Evolutionary conservation across 2,113 vertebrate species (phyloP).

Genomic region (Corythornis madagascariensis): DNA sequence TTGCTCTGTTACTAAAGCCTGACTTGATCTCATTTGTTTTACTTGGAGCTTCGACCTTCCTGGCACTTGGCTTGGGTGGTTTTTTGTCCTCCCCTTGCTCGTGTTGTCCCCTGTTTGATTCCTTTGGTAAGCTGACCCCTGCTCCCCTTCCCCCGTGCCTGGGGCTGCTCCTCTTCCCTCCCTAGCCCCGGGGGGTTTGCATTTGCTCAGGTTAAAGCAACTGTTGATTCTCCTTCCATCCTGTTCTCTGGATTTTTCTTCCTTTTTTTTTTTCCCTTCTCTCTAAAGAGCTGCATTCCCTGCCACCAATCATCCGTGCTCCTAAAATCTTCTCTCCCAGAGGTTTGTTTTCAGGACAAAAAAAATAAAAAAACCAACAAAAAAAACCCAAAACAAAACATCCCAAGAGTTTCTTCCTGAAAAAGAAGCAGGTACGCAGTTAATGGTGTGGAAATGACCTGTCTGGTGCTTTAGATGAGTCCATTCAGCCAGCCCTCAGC

Average conservation of each 20-base stretch:
- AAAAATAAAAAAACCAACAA: neutral
- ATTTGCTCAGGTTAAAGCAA: neutral
- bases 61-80: neutral
- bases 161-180: rapidly evolving
- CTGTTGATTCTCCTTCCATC: neutral
- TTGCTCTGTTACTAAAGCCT: neutral
- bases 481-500: neutral
- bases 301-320: neutral
- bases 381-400: neutral
- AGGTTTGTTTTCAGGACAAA: neutral
- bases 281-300: neutral
- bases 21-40: neutral
- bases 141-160: neutral
- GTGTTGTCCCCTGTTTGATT: neutral
- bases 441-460: neutral
- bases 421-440: neutral
- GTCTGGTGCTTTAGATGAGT: neutral
- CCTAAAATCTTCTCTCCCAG: neutral
- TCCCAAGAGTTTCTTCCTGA: neutral
- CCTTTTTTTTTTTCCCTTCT: no score
- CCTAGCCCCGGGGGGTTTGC: neutral
- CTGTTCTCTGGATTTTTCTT: neutral
- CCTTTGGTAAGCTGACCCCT: neutral
- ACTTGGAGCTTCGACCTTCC: neutral
- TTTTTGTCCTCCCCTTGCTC: neutral